Evolutionary conservation across 2,113 vertebrate species (phyloP).

Genomic region (Amazona guildingii): DNA sequence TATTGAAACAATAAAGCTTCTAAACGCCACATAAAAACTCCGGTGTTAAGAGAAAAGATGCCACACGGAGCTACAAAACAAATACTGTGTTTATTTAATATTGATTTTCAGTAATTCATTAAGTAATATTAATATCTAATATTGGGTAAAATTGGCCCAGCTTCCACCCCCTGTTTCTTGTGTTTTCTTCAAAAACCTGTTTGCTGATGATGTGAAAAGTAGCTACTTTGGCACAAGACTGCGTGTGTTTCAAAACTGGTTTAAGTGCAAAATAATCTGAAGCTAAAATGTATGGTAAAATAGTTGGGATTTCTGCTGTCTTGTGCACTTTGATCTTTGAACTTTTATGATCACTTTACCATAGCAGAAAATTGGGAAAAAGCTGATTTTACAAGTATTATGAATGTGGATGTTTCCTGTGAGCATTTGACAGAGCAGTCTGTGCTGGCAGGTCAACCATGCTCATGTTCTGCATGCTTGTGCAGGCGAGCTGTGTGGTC

Average conservation of each 20-base stretch:
- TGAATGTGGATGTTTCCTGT: not conserved
- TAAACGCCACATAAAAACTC: not conserved
- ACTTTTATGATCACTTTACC: not conserved
- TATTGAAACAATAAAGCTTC: conserved; percentile 58
- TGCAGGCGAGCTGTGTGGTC: not conserved
- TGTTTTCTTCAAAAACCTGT: not conserved
- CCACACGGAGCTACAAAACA: not conserved
- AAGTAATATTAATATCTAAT: not conserved
- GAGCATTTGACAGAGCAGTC: not conserved
- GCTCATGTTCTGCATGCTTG: rapidly evolving
- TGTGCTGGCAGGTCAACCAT: not conserved
- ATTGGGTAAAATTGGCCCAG: not conserved
- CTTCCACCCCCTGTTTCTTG: not conserved
- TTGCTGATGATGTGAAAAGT: not conserved
- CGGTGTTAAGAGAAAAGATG: not conserved
- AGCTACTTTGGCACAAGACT: not conserved
- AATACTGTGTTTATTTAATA: not conserved
- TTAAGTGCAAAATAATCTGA: conserved; percentile 3
- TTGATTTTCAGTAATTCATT: conserved; percentile 4
- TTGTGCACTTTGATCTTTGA: not conserved
- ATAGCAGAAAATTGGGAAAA: not conserved
- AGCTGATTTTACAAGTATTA: not conserved
- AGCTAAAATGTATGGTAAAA: not conserved
- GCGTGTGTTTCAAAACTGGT: not conserved
- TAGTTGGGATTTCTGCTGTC: not conserved